Evolutionary conservation across 2,113 vertebrate species (phyloP), one percentile per base, ranked within the genome.

Genomic region (Callipepla squamata): DNA sequence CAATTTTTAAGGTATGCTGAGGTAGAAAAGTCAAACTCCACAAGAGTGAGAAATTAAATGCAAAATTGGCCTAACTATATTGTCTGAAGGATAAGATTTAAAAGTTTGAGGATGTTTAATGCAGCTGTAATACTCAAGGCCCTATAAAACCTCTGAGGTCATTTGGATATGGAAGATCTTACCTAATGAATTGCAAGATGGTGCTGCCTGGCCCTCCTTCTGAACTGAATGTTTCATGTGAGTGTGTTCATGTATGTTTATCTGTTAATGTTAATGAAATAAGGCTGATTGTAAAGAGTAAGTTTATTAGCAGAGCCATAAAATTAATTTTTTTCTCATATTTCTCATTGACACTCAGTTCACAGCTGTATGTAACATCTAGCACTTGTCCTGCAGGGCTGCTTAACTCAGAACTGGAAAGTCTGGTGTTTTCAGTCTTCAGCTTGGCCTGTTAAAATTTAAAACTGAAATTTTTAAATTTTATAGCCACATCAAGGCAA

Each of bases 1-100:
- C 87, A 90, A 68, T 92, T 95, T 93, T 70, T 65, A 85, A 94
- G 51, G 50, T 66, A 86, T 16, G 73, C 48, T 81, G 58, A 88
- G 76, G 79, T 89, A 19, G 61, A 92, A 80, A 85, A 92, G 87
- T 91, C 77, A 89, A 84, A 85, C 74, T 93, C 73, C 12, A 28
- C 65, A 67, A 66, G 51, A 69, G 44, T 83, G 72, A 91, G 75
- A 89, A 89, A 82, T 77, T 80, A 94, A 76, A 95, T 65, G 78
- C 62, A 47, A 75, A 86, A 78, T 80, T 82, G 68, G n/a, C 36
- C n/a, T 82, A 87, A 70, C 9, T 79, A 3, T 76, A 55, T 50
- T 69, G 16, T 80, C 78, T 82, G 66, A 87, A 82, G 63, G 40
- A 23, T 69, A 53, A 58, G 63, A 44, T 92, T n/a, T 87, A 84